Evolutionary conservation across 2,888 invertebrate genomes (phyloP).

Genomic region (Leucophenga montana): DNA sequence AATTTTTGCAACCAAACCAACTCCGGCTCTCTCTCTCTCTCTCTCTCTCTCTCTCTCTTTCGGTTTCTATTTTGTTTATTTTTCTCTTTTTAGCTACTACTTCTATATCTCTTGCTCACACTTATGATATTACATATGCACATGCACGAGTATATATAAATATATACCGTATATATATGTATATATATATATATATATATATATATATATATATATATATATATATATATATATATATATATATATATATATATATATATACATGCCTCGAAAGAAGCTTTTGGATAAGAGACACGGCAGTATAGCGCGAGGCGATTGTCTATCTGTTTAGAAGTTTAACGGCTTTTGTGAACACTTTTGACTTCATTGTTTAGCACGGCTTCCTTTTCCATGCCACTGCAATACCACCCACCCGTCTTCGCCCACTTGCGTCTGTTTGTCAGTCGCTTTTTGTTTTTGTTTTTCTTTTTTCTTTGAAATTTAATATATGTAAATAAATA

Average conservation of each 20-base stretch:
- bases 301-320: background rate
- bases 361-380: background rate
- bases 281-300: background rate
- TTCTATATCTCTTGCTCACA: background rate
- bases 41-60: background rate
- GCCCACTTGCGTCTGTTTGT: background rate
- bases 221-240: background rate
- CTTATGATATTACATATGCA: background rate
- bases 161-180: background rate
- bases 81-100: too few species aligned
- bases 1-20: constrained; percentile 63
- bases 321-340: background rate
- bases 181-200: background rate
- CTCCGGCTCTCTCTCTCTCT: background rate
- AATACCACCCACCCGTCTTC: background rate
- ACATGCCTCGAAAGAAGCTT: too few species aligned
- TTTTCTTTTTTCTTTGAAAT: too few species aligned
- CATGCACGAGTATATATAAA: background rate
- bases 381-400: background rate
- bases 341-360: background rate
- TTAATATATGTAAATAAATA: too few species aligned
- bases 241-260: background rate
- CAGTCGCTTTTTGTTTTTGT: background rate
- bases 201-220: background rate
- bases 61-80: background rate